Percentiles rank a stretch among this genome's conserved stretches.
These are phyloP conservation scores for Eidolon dupreanum DNA, from an alignment of 2,797 vertebrate genomes.

Conservation along the genomic window DNA sequence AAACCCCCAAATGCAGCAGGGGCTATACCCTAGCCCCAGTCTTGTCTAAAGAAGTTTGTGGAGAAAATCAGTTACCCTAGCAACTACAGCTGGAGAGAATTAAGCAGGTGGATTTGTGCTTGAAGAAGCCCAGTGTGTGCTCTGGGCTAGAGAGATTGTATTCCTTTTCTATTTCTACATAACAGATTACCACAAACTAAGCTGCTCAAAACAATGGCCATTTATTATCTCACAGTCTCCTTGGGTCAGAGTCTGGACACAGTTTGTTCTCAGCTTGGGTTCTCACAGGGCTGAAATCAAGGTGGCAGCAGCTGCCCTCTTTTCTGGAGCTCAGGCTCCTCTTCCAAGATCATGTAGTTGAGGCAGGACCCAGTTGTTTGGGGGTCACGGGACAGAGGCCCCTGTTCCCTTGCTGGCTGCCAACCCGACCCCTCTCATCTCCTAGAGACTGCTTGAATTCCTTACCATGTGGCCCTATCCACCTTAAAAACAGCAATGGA, in stretches of 20 bases:
- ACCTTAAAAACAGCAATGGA: background rate
- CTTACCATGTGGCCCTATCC: background rate
- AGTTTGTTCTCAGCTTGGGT: background rate
- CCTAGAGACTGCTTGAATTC: background rate
- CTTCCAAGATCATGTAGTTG: background rate
- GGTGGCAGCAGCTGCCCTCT: background rate
- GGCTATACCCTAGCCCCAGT: slow-evolving; percentile 36
- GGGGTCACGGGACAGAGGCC: background rate
- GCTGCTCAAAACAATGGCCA: slow-evolving; percentile 11
- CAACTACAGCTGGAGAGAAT: slow-evolving; percentile 80
- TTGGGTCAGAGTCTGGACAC: background rate
- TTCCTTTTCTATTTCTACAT: slow-evolving; percentile 63
- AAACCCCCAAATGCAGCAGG: background rate
- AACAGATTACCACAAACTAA: slow-evolving; percentile 36
- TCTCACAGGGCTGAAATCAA: background rate
- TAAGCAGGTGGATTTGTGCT: slow-evolving; percentile 84
- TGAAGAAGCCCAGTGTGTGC: background rate
- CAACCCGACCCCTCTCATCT: background rate
- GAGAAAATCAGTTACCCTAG: slow-evolving; percentile 71
- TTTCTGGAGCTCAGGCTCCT: background rate
- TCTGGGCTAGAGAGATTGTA: slow-evolving; percentile 53
- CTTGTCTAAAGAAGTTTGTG: slow-evolving; percentile 50
- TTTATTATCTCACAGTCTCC: slow-evolving; percentile 14
- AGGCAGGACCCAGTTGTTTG: background rate
- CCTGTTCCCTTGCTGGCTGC: background rate